phyloP scores from a whole-genome alignment of 2,797 vertebrate genomes.

The Macroramphosus scolopax region DNA sequence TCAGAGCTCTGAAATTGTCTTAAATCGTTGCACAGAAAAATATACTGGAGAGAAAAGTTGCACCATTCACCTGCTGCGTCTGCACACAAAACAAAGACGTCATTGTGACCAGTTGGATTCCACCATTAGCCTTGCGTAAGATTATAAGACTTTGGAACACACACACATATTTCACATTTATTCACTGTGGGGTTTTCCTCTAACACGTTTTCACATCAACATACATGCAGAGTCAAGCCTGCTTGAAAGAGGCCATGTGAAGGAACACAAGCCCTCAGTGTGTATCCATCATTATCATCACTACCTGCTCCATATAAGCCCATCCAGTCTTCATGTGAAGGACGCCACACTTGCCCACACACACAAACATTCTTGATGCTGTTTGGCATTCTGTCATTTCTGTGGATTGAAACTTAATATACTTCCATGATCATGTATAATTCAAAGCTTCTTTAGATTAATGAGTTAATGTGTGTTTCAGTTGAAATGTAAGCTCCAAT shows the following conservation, averaged over 20 bases:
- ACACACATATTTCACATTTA: neutral
- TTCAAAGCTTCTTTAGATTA: no score
- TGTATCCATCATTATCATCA: no score
- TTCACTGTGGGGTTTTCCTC: neutral
- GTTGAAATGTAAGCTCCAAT: no score
- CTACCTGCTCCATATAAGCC: no score
- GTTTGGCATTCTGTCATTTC: neutral
- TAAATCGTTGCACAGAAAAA: constrained; percentile 20
- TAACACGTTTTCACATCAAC: neutral
- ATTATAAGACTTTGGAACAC: constrained; percentile 25
- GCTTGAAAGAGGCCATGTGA: constrained; percentile 3
- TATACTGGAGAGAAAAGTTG: constrained; percentile 10
- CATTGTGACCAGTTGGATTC: constrained; percentile 47
- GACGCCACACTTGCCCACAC: no score
- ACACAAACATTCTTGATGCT: no score
- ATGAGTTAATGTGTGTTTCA: no score
- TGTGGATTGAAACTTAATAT: no score
- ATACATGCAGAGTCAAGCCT: neutral
- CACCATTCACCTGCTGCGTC: constrained; percentile 42
- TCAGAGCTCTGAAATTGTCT: constrained; percentile 12
- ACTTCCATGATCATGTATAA: no score
- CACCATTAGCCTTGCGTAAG: constrained; percentile 35
- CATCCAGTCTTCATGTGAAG: no score
- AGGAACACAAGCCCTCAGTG: no score
- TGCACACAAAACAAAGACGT: constrained; percentile 42